phyloP scores from a whole-genome alignment of 2,888 invertebrate species.

The Ligdia adustata region DNA sequence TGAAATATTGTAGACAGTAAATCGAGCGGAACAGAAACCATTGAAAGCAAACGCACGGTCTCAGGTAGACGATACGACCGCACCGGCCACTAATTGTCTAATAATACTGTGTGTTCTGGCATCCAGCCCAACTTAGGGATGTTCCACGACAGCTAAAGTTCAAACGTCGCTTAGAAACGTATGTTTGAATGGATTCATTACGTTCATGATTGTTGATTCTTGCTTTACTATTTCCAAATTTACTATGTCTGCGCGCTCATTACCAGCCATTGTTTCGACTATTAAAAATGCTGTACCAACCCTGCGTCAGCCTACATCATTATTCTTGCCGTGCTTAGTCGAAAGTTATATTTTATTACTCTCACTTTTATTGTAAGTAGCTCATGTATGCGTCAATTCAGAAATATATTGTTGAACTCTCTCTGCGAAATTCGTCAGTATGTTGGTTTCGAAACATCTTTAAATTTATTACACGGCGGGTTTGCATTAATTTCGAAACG shows the following conservation, averaged over 20 bases:
- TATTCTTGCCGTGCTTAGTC: slow-evolving; percentile 39
- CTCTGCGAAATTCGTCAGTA: slow-evolving; percentile 35
- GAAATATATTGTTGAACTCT: slow-evolving; percentile 28
- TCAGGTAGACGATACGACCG: slow-evolving; percentile 67
- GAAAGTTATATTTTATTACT: slow-evolving; percentile 50
- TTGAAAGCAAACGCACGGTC: slow-evolving; percentile 26
- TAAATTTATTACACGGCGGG: slow-evolving; percentile 29
- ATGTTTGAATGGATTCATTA: slow-evolving; percentile 10
- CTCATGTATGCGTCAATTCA: slow-evolving; percentile 43
- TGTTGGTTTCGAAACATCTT: slow-evolving; percentile 30
- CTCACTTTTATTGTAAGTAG: slow-evolving; percentile 45
- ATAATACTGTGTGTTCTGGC: slow-evolving; percentile 76
- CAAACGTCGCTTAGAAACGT: slow-evolving; percentile 33
- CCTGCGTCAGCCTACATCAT: slow-evolving; percentile 40
- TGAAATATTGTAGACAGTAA: slow-evolving; percentile 38
- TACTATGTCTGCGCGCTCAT: slow-evolving; percentile 18
- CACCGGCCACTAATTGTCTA: slow-evolving; percentile 68
- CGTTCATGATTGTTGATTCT: slow-evolving; percentile 18
- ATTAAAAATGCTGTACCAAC: slow-evolving; percentile 29
- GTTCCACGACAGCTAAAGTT: slow-evolving; percentile 48
- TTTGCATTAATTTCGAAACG: slow-evolving; percentile 38
- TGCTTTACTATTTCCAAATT: slow-evolving; percentile 27
- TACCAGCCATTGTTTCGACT: slow-evolving; percentile 29
- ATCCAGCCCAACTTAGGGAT: slow-evolving; percentile 61
- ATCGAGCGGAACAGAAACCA: slow-evolving; percentile 33